phyloP scores from a whole-genome alignment of 2,888 invertebrate genomes.

The Euphydryas editha region DNA sequence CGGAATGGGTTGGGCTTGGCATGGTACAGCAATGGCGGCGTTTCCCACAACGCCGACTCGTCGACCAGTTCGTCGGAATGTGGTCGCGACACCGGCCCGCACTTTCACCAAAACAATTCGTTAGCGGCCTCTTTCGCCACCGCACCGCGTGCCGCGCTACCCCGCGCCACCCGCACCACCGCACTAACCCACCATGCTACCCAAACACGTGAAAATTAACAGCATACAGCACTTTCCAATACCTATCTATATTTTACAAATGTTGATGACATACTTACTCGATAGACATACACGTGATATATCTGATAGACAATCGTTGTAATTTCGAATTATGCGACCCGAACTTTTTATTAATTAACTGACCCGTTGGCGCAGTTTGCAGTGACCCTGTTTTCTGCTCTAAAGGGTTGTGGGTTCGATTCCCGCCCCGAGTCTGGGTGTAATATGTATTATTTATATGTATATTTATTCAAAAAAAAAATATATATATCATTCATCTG shows the following conservation, averaged over 20 bases:
- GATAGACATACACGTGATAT: not conserved
- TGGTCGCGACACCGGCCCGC: slow-evolving; percentile 82
- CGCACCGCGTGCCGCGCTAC: slow-evolving; percentile 70
- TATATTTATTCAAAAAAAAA: no score
- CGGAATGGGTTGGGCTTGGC: slow-evolving; percentile 65
- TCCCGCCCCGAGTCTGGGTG: no score
- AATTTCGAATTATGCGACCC: not conserved
- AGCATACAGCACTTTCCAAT: slow-evolving; percentile 15
- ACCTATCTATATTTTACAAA: slow-evolving; percentile 10
- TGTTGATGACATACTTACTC: not conserved
- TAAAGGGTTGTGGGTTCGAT: no score
- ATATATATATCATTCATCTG: no score
- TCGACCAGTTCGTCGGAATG: slow-evolving; percentile 83
- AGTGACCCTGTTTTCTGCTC: no score
- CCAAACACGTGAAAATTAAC: slow-evolving; percentile 73
- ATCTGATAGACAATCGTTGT: not conserved
- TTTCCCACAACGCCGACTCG: slow-evolving; percentile 83
- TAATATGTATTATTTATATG: no score
- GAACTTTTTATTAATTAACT: no score
- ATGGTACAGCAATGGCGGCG: slow-evolving; percentile 73
- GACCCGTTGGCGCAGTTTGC: no score
- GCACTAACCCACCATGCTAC: slow-evolving; percentile 23
- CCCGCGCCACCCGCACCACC: slow-evolving; percentile 56
- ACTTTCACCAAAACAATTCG: slow-evolving; percentile 85
- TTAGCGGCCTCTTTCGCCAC: slow-evolving; percentile 82